Evolutionary conservation across 1,140 invertebrate genomes (phyloP), one percentile per base, ranked within the genome.

Genomic region (Bombyx mori): DNA sequence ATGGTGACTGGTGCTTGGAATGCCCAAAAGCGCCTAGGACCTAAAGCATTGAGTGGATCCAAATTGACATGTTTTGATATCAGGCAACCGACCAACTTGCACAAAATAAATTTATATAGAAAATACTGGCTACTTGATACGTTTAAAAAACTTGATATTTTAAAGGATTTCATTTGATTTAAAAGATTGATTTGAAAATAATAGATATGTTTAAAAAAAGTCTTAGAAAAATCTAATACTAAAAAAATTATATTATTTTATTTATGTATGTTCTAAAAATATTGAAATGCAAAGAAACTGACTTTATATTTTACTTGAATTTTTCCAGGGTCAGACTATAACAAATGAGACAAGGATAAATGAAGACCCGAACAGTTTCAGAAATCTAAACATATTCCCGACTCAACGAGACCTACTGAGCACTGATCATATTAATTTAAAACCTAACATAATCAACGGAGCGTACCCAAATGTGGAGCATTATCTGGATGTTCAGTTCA

Each of bases 401-500:
- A 74, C 58, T 8, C 73, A 70, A 67, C 69, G 74, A 7, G 82
- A 86, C 54, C 57, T 86, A 43, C 61, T 80, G 9, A 62, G 61
- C 8, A 52, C 65, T 45, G 65, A 57, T 51, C 63, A 52, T 44
- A 53, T 77, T 3, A 54, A 66, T 47, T 74, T 86, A 44, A 58
- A 75, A 61, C 79, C 81, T 0, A 79, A 79, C 52, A 83, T 86
- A 43, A 66, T 84, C 7, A 77, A 85, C 52, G 82, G 84, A 12
- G 79, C 77, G 3, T 87, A 87, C 54, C 52, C 66, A 0, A 75
- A 55, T 65, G 65, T 82, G 18, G 76, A 80, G 52, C 73, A 84
- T 60, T 87, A 87, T 51, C 60, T 85, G 8, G 79, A 87, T 42
- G 43, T 84, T 42, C 84, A 87, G 56, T 85, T 87, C 51, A 81